Base-by-base conservation (phyloP, 2,113 vertebrate species). In the Corydoras sp. region DNA sequence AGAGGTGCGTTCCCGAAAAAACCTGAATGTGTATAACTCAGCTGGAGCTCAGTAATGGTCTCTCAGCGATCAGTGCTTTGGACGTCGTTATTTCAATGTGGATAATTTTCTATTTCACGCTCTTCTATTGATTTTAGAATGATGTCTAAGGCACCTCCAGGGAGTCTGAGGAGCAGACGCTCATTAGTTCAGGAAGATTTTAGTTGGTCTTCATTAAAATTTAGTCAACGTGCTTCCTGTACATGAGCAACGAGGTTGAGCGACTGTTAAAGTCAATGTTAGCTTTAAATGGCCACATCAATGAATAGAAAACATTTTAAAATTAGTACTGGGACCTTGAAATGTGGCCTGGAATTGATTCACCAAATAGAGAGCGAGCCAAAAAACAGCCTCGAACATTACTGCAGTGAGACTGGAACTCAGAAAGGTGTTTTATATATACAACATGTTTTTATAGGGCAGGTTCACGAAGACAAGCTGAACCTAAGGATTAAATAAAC, bases 151-250 rank as follows among this genome's bases (percentile, higher is more conserved):
- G 62, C 29, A 51, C 71, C 71, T 65, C 48, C 62, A 14, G 71
- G 71, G 62, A 72, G 71, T 30, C 71, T 18, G 59, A 62, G 32
- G 71, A 59, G 62, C 43, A 65, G 71, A 65, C 64, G 62, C 70
- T 65, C 62, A 72, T 72, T 72, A 72, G 70, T 65, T 63, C 70
- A 65, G 62, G 70, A 72, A 72, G 62, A 64, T 72, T 65, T 65
- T 65, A 62, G 62, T 72, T 50, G 70, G 53, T 72, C 53, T 65
- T 72, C 70, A 72, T 72, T 72, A 72, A 56, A 56, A 48, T 72
- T 15, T 65, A n/a, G 70, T 65, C 18, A 58, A 58, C 70, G 48
- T 18, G 10, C 35, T 58, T 72, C 70, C 59, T 65, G 55, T 58
- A 31, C 24, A 50, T 56, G 62, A 35, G 54, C 62, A 18, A 48